Base-by-base conservation (phyloP, 2,888 invertebrate genomes). In the Noctua janthina region DNA sequence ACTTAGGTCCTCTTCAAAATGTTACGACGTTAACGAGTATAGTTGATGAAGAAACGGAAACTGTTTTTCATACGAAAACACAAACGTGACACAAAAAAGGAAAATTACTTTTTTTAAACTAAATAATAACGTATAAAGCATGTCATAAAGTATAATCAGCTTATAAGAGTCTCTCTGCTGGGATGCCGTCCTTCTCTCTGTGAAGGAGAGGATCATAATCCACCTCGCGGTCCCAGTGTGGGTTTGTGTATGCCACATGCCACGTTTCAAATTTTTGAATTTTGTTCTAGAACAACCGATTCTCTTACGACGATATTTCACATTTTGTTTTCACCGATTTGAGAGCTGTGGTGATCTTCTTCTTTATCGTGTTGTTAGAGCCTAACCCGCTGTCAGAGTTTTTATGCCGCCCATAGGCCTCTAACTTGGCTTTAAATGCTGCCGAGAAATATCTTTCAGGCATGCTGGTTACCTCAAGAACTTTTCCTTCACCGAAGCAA, bases 1-100 rank as follows among this genome's bases (percentile, higher is more conserved):
- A 76, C 84, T 89, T 86, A 84, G 83, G 75, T 79, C 73, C 77
- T 72, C 72, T 88, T 88, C 74, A 86, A 84, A 89, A 87, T 74
- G 81, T 85, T 70, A 83, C 81, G 81, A 78, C 59, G 23, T 56
- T 64, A 74, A 62, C 29, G 68, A 70, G 56, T 54, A 54, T 66
- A 81, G 69, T 66, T 20, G 17, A 29, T 29, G 11, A 46, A 39
- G 51, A 2, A 13, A 73, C 51, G n/a, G 54, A 51, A 54, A 46
- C 54, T 49, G 8, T 20, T 69, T 62, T 46, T n/a, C 11, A 17
- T n/a, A n/a, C 2, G 29, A 17, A 35, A 54, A 17, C 35, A 35
- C 0, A n/a, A 56, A 54, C n/a, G 43, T 43, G 51, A 43, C 51
- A 5, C 2, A 43, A 54, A 15, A 29, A 17, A 62, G 2, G 1